Evolutionary conservation across 2,797 vertebrate genomes (phyloP).

Genomic region (Gymnothorax javanicus): DNA sequence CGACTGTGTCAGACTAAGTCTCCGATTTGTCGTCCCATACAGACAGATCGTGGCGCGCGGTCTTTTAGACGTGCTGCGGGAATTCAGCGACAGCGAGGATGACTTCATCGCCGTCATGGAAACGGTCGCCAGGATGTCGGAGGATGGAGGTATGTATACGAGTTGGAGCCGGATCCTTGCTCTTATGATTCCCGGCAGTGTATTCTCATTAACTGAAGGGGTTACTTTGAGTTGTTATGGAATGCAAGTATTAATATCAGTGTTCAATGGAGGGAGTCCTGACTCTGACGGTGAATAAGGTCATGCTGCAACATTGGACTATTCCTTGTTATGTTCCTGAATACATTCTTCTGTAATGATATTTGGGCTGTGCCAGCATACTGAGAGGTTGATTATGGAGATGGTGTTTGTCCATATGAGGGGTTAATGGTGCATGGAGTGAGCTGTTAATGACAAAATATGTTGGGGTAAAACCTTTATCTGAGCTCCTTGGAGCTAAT

Average conservation of each 20-base stretch:
- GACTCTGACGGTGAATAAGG: neutral
- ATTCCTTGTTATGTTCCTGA: neutral
- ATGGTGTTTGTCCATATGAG: neutral
- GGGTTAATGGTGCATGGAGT: neutral
- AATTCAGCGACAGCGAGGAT: slow-evolving; percentile 87
- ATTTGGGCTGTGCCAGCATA: neutral
- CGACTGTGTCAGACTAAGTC: slow-evolving; percentile 48
- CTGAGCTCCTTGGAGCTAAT: neutral
- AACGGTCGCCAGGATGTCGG: slow-evolving; percentile 85
- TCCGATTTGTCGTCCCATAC: slow-evolving; percentile 38
- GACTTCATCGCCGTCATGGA: slow-evolving; percentile 89
- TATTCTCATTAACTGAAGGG: no score
- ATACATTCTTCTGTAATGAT: neutral
- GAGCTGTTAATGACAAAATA: neutral
- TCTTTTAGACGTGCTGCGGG: slow-evolving; percentile 83
- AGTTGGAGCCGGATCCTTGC: neutral
- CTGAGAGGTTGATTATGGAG: neutral
- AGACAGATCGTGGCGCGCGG: slow-evolving; percentile 89
- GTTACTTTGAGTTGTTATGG: no score
- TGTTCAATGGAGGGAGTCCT: neutral
- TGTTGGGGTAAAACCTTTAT: neutral
- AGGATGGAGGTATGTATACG: slow-evolving; percentile 83
- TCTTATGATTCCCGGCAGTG: no score
- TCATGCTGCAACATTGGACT: slow-evolving; percentile 27
- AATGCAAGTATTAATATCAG: no score